Evolutionary conservation across 2,113 vertebrate genomes (phyloP).

Genomic region (Ictidomys tridecemlineatus): DNA sequence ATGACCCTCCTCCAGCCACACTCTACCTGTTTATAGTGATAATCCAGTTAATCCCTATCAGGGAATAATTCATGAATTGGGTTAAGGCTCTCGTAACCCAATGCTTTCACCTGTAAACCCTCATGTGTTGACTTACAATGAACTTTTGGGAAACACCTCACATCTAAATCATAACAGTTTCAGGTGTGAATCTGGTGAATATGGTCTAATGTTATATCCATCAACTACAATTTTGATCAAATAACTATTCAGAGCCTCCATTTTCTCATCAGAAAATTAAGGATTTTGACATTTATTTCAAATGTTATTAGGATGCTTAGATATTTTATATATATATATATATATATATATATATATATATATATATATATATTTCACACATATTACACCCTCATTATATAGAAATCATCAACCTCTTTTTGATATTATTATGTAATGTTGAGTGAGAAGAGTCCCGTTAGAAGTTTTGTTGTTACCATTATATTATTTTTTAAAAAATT

Average conservation of each 20-base stretch:
- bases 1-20: too few relatives aligned
- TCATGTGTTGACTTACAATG: too few relatives aligned
- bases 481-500: not conserved
- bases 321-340: not conserved
- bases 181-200: not conserved
- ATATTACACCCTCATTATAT: not conserved
- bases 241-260: not conserved
- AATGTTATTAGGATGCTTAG: not conserved
- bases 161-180: not conserved
- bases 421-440: not conserved
- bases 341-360: too few relatives aligned
- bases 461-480: not conserved
- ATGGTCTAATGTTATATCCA: not conserved
- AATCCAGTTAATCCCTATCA: too few relatives aligned
- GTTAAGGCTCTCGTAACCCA: too few relatives aligned
- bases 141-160: too few relatives aligned
- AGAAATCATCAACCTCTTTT: not conserved
- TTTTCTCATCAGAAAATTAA: constrained; percentile 16
- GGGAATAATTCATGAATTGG: too few relatives aligned
- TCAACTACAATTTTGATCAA: not conserved
- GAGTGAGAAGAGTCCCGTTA: not conserved
- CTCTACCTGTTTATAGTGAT: too few relatives aligned
- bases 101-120: too few relatives aligned
- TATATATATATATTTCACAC: not conserved
- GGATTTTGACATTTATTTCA: not conserved